Base-by-base conservation (phyloP, 2,888 invertebrate species). In the Mesoligia furuncula region DNA sequence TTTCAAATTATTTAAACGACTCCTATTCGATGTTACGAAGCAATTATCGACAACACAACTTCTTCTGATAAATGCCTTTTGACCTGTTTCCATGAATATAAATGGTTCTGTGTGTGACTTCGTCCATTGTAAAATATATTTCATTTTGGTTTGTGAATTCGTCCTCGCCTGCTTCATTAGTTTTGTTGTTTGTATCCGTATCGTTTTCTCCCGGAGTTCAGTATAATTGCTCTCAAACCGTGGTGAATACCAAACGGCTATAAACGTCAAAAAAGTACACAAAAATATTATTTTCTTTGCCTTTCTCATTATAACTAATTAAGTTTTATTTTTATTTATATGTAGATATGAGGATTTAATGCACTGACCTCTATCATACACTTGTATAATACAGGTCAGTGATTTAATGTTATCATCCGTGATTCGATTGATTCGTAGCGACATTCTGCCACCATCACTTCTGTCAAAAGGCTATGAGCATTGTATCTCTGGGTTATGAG, bases 111-210 rank as follows among this genome's bases (percentile, higher is more conserved):
- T 42, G 6, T 31, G 13, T 15, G 75, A 27, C 20, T 24, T 57
- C 5, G 81, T 81, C 85, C 84, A 84, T 57, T 65, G 54, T 31
- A 85, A 31, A 54, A 85, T 79, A 36, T 77, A 81, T 71, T 75
- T 84, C 15, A 77, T 54, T 15, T 57, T 66, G 8, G 51, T n/a
- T 48, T 65, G 45, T 13, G 27, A 13, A 27, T 27, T 57, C 24
- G 48, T n/a, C 15, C 17, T 51, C 8, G 11, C 39, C 17, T 42
- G n/a, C n/a, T 2, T 36, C 24, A 57, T 27, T 45, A 45, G 24
- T 15, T 13, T 61, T 15, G 36, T n/a, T 7, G 39, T 24, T 65
- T 31, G 17, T 42, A 27, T 42, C n/a, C n/a, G 39, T 15, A 31
- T 5, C 1, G 8, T n/a, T 36, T 20, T 72, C 15, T 36, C n/a